Percentiles rank a stretch among this genome's conserved stretches.
Evolutionary conservation across 35 echinoderm and acorn worm species (phyloP).

Genomic region (Apostichopus japonicus): DNA sequence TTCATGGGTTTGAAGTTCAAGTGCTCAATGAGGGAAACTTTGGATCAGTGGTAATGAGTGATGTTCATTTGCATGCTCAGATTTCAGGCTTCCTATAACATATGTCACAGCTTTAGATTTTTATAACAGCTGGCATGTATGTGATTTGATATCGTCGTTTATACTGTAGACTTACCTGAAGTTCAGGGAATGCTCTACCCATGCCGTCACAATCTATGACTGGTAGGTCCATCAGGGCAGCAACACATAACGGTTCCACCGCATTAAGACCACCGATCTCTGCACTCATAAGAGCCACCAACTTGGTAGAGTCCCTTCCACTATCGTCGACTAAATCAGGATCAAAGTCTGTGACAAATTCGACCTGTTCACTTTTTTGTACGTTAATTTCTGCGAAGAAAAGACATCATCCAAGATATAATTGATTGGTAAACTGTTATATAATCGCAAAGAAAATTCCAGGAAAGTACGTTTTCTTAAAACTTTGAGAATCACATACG

Average conservation of each 20-base stretch:
- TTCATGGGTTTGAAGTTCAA: no score
- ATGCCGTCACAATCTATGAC: conserved; percentile 93
- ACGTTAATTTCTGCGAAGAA: not conserved
- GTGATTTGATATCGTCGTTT: not conserved
- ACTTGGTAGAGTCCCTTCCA: not conserved
- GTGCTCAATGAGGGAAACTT: no score
- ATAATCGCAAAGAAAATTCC: no score
- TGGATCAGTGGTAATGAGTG: no score
- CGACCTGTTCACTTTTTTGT: conserved; percentile 36
- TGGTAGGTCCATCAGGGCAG: conserved; percentile 64
- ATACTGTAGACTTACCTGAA: conserved; percentile 67
- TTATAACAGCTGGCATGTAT: not conserved
- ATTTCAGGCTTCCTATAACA: no score
- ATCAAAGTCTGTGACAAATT: conserved; percentile 60
- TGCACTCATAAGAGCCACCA: conserved; percentile 74
- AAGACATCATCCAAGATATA: not conserved
- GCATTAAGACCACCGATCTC: conserved; percentile 93
- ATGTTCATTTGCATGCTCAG: no score
- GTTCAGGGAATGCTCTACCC: conserved; percentile 92
- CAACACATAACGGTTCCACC: conserved; percentile 75
- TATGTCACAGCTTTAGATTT: no score
- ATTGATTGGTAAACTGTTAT: no score
- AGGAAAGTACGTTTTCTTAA: no score
- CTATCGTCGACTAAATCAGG: not conserved
- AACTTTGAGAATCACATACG: no score